These are phyloP conservation scores for Drosophila borborema DNA, from an alignment of 2,888 invertebrate species.

Conservation along the genomic window DNA sequence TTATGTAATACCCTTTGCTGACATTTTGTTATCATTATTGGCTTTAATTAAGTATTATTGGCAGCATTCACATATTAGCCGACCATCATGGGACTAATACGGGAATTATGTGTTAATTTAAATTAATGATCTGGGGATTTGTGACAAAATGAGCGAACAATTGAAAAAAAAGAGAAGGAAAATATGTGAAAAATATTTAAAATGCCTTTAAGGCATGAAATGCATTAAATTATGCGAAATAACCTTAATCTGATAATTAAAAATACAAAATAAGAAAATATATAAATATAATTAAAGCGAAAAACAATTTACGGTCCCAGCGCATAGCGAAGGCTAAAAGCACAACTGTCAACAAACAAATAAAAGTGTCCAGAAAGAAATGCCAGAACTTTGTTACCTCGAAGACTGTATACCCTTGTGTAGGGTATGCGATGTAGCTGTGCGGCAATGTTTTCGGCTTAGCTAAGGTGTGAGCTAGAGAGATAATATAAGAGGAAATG, in stretches of 20 bases:
- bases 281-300: constrained; percentile 53
- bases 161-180: constrained; percentile 23
- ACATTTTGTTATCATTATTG: constrained; percentile 65
- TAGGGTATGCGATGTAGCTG: background rate
- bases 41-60: constrained; percentile 79
- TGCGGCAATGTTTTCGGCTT: background rate
- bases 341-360: constrained; percentile 57
- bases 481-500: too few relatives aligned
- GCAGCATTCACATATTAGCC: constrained; percentile 67
- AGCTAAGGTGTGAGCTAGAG: too few relatives aligned
- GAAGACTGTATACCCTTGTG: constrained; percentile 29
- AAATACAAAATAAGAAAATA: constrained; percentile 60
- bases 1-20: constrained; percentile 60
- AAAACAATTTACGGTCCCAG: constrained; percentile 56
- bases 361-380: background rate
- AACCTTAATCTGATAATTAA: constrained; percentile 73
- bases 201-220: constrained; percentile 27
- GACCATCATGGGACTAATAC: constrained; percentile 43
- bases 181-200: constrained; percentile 21
- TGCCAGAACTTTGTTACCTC: background rate
- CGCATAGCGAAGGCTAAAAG: constrained; percentile 41
- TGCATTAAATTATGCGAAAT: constrained; percentile 29
- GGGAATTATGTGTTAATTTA: constrained; percentile 69
- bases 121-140: constrained; percentile 60
- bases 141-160: constrained; percentile 44